These are phyloP conservation scores for Musca vetustissima DNA, from an alignment of 1,140 invertebrate genomes.

Conservation along the genomic window DNA sequence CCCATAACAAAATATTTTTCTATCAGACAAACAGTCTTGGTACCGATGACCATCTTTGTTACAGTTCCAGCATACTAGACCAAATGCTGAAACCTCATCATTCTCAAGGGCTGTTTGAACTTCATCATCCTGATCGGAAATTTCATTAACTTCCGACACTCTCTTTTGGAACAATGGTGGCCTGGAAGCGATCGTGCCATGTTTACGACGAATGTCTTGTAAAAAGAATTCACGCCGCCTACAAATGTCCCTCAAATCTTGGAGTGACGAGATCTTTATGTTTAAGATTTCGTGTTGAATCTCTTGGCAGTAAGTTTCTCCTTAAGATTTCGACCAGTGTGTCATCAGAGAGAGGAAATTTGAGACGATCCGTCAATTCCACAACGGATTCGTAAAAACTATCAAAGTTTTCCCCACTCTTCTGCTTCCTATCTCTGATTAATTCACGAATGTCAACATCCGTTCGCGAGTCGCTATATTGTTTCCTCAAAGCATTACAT, in stretches of 20 bases:
- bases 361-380: not conserved
- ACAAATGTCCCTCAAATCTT: not conserved
- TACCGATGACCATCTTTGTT: conserved; percentile 22
- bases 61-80: conserved; percentile 14
- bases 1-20: conserved; percentile 14
- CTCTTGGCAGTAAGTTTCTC: conserved; percentile 15
- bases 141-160: conserved; percentile 4
- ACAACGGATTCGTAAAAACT: conserved; percentile 3
- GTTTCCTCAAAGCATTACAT: not conserved
- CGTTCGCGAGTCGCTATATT: conserved; percentile 1
- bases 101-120: not conserved
- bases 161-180: not conserved
- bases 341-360: not conserved
- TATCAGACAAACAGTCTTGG: conserved; percentile 17
- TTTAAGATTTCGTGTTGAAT: conserved; percentile 9
- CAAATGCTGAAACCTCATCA: not conserved
- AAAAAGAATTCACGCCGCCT: not conserved
- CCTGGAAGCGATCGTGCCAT: not conserved
- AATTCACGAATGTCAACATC: conserved; percentile 6
- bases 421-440: conserved; percentile 19
- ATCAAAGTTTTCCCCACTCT: not conserved
- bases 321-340: conserved; percentile 1
- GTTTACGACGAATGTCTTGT: not conserved
- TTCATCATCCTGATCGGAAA: not conserved
- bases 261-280: not conserved